Base-by-base conservation (phyloP, 2,113 vertebrate genomes). In the Melanerpes formicivorus region DNA sequence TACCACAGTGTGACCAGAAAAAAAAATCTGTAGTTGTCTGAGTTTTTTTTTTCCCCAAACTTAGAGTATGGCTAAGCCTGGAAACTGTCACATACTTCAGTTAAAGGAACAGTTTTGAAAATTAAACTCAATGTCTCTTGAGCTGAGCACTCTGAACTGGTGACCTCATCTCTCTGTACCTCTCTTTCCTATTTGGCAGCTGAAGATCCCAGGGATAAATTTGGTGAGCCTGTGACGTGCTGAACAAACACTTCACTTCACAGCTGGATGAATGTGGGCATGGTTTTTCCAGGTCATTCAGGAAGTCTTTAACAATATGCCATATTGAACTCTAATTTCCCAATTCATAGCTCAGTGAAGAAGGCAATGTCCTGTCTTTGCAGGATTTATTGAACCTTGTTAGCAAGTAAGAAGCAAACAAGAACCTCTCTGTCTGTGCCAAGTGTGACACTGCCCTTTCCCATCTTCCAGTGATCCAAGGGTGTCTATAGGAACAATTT, bases 401-500 rank as follows among this genome's bases (percentile, higher is more conserved):
- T 50, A 85, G 67, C 67, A 84, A 87, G 32, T 32, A 64, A 75
- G 80, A 84, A 65, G 56, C 86, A 77, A 82, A 95, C 87, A 96
- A 92, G 87, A 80, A 65, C 55, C 5, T 2, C 48, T 80, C 73
- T 92, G 87, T 96, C 46, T 71, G 22, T 2, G 2, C 58, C 50
- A 59, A 78, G 65, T n/a, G 40, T 2, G 21, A 71, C 40, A 29
- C 76, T 93, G 87, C 84, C 84, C 76, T 92, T 93, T 95, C 75
- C 64, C 56, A 55, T 88, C 56, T 92, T 85, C 72, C 65, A 27
- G 65, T 86, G 79, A 71, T 90, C 86, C 1, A 5, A 80, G 50
- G 50, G 59, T 94, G 87, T 91, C 30, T 58, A 29, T 1, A 5
- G 79, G 79, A 92, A 92, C 86, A 85, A 78, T 83, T 96, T 93